A percentile compares a stretch with the other conserved stretches of the same genome.
These are phyloP conservation scores for Sycobia sp. DNA, from an alignment of 1,140 invertebrate species.

Conservation along the genomic window DNA sequence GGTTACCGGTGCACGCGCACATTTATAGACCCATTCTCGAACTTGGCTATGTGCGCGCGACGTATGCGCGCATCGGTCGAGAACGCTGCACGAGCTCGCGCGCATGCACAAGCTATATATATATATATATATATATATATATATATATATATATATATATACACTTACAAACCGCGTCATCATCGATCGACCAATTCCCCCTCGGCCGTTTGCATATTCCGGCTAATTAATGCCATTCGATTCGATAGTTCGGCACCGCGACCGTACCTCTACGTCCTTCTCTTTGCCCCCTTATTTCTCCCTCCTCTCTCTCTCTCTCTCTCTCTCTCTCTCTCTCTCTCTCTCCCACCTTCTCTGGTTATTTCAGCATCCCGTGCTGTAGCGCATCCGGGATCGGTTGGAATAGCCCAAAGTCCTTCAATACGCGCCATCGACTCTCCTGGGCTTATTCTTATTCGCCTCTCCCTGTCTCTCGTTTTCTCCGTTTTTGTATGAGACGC, in stretches of 20 bases:
- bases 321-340: not conserved
- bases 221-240: conserved; percentile 38
- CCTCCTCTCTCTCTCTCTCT: not conserved
- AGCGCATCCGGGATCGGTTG: conserved; percentile 21
- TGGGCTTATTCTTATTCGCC: conserved; percentile 17
- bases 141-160: too few species aligned
- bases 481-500: too few species aligned
- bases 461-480: too few species aligned
- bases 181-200: conserved; percentile 21
- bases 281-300: not conserved
- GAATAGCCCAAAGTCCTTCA: conserved; percentile 14
- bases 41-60: too few species aligned
- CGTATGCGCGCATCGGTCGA: too few species aligned
- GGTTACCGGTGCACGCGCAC: too few species aligned
- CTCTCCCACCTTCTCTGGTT: not conserved
- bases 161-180: conserved; percentile 7
- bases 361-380: too few species aligned
- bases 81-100: too few species aligned
- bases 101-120: too few species aligned
- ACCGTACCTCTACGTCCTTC: not conserved
- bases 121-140: too few species aligned
- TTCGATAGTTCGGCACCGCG: not conserved
- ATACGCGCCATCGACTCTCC: conserved; percentile 16
- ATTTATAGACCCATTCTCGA: too few species aligned
- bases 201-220: conserved; percentile 34